A percentile compares a stretch with the other conserved stretches of the same genome.
These are phyloP conservation scores for Digitonthophagus gazella DNA, from an alignment of 2,888 invertebrate genomes.

Conservation along the genomic window DNA sequence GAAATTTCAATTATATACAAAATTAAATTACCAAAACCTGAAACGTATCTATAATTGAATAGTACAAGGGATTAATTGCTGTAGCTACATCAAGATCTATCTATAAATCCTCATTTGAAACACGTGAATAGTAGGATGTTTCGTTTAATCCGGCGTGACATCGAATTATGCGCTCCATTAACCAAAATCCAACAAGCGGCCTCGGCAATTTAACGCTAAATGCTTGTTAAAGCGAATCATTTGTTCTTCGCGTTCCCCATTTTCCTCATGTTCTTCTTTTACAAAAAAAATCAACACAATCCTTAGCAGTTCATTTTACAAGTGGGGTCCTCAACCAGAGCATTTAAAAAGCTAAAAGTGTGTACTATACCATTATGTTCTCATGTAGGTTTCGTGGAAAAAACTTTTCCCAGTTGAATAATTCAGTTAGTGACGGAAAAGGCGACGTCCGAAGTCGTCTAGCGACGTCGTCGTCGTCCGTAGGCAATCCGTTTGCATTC, in stretches of 20 bases:
- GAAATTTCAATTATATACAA: no score
- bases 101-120: not conserved
- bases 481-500: not conserved
- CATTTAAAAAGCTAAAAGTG: no score
- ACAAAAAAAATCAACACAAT: no score
- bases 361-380: not conserved
- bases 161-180: not conserved
- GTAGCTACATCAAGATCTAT: not conserved
- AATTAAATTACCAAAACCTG: no score
- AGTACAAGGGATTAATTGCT: not conserved
- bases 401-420: conserved; percentile 5
- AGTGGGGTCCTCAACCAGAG: no score
- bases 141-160: not conserved
- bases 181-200: not conserved
- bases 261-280: not conserved
- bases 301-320: no score
- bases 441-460: not conserved
- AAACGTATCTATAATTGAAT: no score
- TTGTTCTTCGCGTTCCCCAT: not conserved
- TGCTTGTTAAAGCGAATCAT: not conserved
- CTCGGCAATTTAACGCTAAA: not conserved
- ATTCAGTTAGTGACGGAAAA: conserved; percentile 8
- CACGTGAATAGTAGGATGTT: not conserved
- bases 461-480: not conserved
- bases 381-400: not conserved